Evolutionary conservation across 2,113 vertebrate species (phyloP), one percentile per base, ranked within the genome.

Genomic region (Bombycilla garrulus): DNA sequence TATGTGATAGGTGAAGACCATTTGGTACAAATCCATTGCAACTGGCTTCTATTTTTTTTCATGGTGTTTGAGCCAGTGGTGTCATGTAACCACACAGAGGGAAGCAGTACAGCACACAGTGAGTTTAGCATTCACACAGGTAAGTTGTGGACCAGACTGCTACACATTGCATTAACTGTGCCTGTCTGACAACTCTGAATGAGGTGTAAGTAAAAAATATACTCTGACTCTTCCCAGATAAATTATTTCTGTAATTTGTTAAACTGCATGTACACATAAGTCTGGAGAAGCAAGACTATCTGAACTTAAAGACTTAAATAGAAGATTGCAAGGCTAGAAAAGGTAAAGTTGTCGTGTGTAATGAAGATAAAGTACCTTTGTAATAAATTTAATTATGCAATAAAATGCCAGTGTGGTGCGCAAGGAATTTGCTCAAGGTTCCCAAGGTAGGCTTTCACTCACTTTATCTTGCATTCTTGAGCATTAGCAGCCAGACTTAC

Each of bases 361-460:
- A 98, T 98, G 97, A 98, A 98, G 97, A 98, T 97, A 96, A 97
- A 98, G 87, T 88, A 81, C 66, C 83, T 91, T 79, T 91, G 92
- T 86, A 95, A 97, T 97, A 98, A 97, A 97, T 98, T 95, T 96
- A 97, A 95, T 95, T 97, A 95, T 95, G 83, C 92, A 93, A 92
- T 93, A 94, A 96, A 58, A 42, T 96, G 97, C 81, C 96, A 97
- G 79, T 80, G 85, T 92, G 70, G 89, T 89, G 91, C 24, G 45
- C 77, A 93, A 96, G 88, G 96, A 97, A 97, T 96, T 97, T 89
- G 73, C 83, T 93, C 85, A 96, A 91, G 93, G 81, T 97, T 95
- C 84, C 84, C 73, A 86, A 65, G 29, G 69, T 40, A 79, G 89
- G 61, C 47, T 91, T 74, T 92, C 72, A 77, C 92, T 97, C 90